Base-by-base conservation (phyloP, 2,888 invertebrate genomes). In the Agrochola lota region DNA sequence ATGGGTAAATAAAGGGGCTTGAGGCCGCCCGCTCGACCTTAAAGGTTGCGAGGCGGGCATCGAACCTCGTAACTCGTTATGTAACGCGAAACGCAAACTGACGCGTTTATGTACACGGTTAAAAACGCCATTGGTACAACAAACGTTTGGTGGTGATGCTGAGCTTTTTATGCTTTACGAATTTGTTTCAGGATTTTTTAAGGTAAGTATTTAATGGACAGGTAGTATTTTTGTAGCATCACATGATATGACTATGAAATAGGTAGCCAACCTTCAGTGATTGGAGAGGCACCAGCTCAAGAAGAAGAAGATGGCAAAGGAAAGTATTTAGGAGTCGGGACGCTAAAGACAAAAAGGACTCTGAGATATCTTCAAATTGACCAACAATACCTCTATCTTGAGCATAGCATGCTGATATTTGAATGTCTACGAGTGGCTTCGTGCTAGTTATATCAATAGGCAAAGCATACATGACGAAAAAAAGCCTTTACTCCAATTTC, bases 1-100 rank as follows among this genome's bases (percentile, higher is more conserved):
- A 90, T 87, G 93, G 91, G 93, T 93, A 94, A 93, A 92, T 91
- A 93, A 86, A 88, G 87, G 89, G 91, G 91, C 92, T 92, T 88
- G 92, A 93, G 94, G 94, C 92, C 93, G 92, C 85, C 85, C 85
- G 87, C 90, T 90, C 95, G 95, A 95, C 95, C 95, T 95, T 95
- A 91, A 95, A 95, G 95, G 95, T 95, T 95, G 95, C 91, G 88
- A 88, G 87, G 92, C 92, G 95, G 95, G 84, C 95, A 92, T 91
- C 94, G 94, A 95, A 95, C 95, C 92, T 89, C 89, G 88, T 88
- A 88, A 91, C 91, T 92, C 87, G 92, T 95, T 94, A 94, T 94
- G 93, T 94, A 94, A 95, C 94, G 90, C 91, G 91, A 93, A 94
- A 93, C 92, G 91, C 92, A 92, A 91, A 92, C 91, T 89, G 88